phyloP scores from a whole-genome alignment of 2,888 invertebrate species.

The Ophioninae sp. region DNA sequence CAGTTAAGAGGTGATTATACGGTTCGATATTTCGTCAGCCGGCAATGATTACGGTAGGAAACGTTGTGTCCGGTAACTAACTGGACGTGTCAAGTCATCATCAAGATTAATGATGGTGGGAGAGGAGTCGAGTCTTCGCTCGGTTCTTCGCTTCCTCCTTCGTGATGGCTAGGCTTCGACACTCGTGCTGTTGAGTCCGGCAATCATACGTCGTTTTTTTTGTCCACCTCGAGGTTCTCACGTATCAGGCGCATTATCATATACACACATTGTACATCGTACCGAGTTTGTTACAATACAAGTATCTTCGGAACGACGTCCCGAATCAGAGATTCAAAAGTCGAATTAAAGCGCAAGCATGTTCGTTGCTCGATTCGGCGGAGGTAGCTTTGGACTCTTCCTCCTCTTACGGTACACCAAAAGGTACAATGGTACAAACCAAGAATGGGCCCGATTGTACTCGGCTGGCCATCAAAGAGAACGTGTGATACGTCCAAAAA shows the following conservation, averaged over 20 bases:
- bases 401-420: constrained; percentile 22
- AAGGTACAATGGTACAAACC: background rate
- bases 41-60: constrained; percentile 46
- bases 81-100: constrained; percentile 39
- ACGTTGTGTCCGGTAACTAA: constrained; percentile 42
- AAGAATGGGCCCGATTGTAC: background rate
- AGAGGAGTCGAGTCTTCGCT: background rate
- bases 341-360: background rate
- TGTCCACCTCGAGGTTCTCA: constrained; percentile 20
- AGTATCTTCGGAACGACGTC: constrained; percentile 3
- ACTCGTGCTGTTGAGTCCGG: constrained; percentile 18
- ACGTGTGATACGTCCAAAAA: constrained; percentile 11
- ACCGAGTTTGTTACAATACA: background rate
- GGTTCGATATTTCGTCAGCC: constrained; percentile 52
- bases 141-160: constrained; percentile 9
- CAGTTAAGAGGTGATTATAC: constrained; percentile 25
- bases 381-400: background rate
- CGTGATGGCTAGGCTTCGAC: constrained; percentile 5
- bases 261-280: background rate
- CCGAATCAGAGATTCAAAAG: constrained; percentile 27
- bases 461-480: background rate
- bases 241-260: constrained; percentile 15
- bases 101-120: constrained; percentile 44
- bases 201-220: constrained; percentile 32
- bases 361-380: constrained; percentile 17